Evolutionary conservation across 2,888 invertebrate genomes (phyloP).

Genomic region (Cataglyphis rosenhaueri): DNA sequence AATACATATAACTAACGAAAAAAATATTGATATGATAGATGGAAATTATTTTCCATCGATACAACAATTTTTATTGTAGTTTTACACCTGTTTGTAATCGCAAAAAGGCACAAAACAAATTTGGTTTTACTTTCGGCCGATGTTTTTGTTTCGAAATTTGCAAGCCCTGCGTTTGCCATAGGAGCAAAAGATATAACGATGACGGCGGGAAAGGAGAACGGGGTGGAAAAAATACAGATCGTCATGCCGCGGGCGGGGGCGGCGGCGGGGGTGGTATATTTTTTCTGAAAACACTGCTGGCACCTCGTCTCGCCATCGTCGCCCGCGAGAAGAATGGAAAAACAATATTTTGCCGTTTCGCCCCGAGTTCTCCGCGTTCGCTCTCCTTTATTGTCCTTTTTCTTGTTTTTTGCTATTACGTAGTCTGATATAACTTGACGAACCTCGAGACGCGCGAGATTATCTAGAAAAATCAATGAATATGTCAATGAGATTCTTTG

Average conservation of each 20-base stretch:
- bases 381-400: constrained; percentile 41
- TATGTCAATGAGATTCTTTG: constrained; percentile 15
- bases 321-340: constrained; percentile 83
- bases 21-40: constrained; percentile 39
- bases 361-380: constrained; percentile 68
- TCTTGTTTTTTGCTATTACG: constrained; percentile 34
- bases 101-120: constrained; percentile 53
- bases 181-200: constrained; percentile 60
- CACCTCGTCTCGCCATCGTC: constrained; percentile 76
- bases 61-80: constrained; percentile 51
- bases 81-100: constrained; percentile 51
- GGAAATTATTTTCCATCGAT: constrained; percentile 43
- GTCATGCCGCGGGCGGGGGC: constrained; percentile 70
- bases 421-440: constrained; percentile 32
- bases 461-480: constrained; percentile 21
- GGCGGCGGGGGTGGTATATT: constrained; percentile 76
- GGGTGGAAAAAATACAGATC: constrained; percentile 78
- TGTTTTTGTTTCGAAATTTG: constrained; percentile 80
- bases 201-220: constrained; percentile 55
- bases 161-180: constrained; percentile 65
- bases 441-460: background rate
- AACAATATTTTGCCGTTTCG: constrained; percentile 84
- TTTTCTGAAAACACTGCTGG: constrained; percentile 84
- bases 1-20: constrained; percentile 32
- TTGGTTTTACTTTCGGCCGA: constrained; percentile 59